A percentile compares a stretch with the other conserved stretches of the same genome.
These are phyloP conservation scores for Diadema setosum DNA, from an alignment of 35 echinoderm and acorn worm species.

Conservation along the genomic window DNA sequence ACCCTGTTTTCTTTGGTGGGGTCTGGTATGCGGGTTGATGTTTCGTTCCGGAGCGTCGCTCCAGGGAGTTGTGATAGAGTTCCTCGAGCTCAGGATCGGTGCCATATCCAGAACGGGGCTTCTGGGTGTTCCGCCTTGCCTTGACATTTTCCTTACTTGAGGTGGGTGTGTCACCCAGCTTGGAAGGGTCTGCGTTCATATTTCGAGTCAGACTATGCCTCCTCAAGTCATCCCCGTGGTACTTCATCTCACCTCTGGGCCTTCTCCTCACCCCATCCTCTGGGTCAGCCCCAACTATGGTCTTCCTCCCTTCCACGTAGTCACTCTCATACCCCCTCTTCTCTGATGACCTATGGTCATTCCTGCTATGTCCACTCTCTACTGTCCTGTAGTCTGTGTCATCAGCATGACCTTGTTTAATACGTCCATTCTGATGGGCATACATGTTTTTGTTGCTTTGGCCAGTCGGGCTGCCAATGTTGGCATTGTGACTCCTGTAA, in stretches of 20 bases:
- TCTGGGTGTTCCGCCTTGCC: not conserved
- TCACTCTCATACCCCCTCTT: not conserved
- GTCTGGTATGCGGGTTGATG: not conserved
- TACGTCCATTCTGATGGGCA: not conserved
- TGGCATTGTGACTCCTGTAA: not conserved
- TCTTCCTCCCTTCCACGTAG: not conserved
- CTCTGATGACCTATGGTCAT: not conserved
- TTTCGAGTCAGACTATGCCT: not conserved
- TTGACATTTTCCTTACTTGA: not conserved
- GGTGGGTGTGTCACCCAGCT: not conserved
- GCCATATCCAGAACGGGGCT: conserved; percentile 33
- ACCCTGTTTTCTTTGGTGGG: not conserved
- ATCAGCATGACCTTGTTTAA: not conserved
- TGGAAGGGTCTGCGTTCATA: not conserved
- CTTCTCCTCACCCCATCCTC: not conserved
- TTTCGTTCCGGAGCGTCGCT: not conserved
- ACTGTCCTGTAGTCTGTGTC: not conserved
- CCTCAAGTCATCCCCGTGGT: not conserved
- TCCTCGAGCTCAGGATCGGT: conserved; percentile 52
- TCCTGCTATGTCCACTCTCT: not conserved
- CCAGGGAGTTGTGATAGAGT: conserved; percentile 20
- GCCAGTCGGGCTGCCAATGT: no score
- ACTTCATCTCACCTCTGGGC: not conserved
- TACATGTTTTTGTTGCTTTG: not conserved
- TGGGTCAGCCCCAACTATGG: not conserved